phyloP scores from a whole-genome alignment of 2,888 invertebrate species.

The Caenorhabditis sp. region DNA sequence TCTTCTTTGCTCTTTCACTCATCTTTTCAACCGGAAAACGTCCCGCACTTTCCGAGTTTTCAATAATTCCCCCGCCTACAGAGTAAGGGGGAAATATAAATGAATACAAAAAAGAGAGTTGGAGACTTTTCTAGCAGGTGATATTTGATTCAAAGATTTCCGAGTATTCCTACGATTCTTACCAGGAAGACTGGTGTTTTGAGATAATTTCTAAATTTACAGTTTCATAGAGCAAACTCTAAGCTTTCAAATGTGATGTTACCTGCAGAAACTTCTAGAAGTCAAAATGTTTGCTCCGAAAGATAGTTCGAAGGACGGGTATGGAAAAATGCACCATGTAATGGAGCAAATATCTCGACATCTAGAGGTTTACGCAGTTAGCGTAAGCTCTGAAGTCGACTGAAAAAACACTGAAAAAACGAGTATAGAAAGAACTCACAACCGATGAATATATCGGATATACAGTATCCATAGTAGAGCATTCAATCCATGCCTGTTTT shows the following conservation, averaged over 20 bases:
- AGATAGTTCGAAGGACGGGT: too few species aligned
- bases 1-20: constrained; percentile 16
- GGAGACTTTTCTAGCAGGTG: constrained; percentile 17
- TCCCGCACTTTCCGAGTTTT: constrained; percentile 9
- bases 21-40: constrained; percentile 36
- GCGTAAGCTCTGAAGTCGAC: too few species aligned
- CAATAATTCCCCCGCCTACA: constrained; percentile 33
- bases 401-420: too few species aligned
- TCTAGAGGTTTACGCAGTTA: too few species aligned
- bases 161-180: neutral
- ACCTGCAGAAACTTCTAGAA: too few species aligned
- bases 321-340: too few species aligned
- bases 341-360: too few species aligned
- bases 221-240: too few species aligned
- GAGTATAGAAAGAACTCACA: too few species aligned
- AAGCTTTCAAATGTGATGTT: too few species aligned
- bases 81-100: constrained; percentile 15
- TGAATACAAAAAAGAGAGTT: neutral
- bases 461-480: constrained; percentile 42
- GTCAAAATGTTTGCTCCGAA: too few species aligned
- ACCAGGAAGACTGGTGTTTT: constrained; percentile 13
- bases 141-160: constrained; percentile 19
- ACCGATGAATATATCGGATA: constrained; percentile 59
- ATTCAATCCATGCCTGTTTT: constrained; percentile 37
- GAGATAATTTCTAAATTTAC: too few species aligned